These are phyloP conservation scores for Drosophila atroscutellata DNA, from an alignment of 2,888 invertebrate species.

Conservation along the genomic window DNA sequence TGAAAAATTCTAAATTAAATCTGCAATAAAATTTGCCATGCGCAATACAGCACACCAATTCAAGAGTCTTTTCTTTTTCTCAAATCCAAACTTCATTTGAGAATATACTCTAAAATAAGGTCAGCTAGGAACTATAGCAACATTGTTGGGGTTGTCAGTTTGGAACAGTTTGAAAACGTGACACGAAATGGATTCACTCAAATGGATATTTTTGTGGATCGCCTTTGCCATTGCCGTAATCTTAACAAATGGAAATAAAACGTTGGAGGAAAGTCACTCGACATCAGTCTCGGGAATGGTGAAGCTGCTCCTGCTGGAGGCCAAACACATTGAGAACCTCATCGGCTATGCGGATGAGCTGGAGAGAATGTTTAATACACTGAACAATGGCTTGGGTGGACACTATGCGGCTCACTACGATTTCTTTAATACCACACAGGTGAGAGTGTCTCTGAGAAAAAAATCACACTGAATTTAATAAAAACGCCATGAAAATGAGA, in stretches of 20 bases:
- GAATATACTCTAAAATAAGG: no score
- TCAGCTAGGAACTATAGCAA: rapidly evolving
- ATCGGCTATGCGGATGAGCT: constrained; percentile 52
- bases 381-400: constrained; percentile 80
- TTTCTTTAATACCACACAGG: constrained; percentile 67
- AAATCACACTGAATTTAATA: background rate
- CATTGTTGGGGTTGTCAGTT: background rate
- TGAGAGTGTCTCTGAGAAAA: constrained; percentile 25
- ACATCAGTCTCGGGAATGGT: constrained; percentile 74
- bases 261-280: constrained; percentile 53
- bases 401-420: constrained; percentile 77
- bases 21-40: background rate
- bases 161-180: background rate
- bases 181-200: no score
- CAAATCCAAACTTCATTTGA: background rate
- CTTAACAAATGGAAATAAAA: background rate
- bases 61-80: background rate
- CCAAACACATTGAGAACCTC: background rate
- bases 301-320: constrained; percentile 65
- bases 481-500: background rate
- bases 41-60: background rate
- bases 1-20: background rate
- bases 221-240: no score
- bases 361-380: constrained; percentile 61
- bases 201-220: no score